Evolutionary conservation across 30 jellyfish, hydroid and myxozoan species (phyloP).

Genomic region (Turritopsis dohrnii): DNA sequence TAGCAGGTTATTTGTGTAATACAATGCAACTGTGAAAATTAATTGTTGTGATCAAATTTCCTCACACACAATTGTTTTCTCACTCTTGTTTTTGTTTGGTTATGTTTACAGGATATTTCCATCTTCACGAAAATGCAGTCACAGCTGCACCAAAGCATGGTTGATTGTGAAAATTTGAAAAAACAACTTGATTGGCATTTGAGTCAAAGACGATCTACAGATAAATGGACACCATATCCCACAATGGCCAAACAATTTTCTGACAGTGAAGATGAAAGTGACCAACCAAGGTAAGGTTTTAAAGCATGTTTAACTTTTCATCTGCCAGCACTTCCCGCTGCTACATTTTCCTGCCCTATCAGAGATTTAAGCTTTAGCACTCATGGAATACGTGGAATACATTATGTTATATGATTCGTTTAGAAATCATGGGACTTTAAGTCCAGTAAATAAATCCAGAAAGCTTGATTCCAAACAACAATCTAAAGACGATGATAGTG

Average conservation of each 20-base stretch:
- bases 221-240: conserved; percentile 45
- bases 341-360: no score
- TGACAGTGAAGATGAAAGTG: conserved; percentile 25
- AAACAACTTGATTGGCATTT: conserved; percentile 65
- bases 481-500: conserved; percentile 21
- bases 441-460: conserved; percentile 1
- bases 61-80: not conserved
- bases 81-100: not conserved
- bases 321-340: no score
- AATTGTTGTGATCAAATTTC: not conserved
- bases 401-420: no score
- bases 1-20: conserved; percentile 29
- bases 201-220: not conserved
- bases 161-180: conserved; percentile 76
- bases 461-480: not conserved
- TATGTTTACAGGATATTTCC: not conserved
- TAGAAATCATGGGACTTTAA: not conserved
- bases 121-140: conserved; percentile 27
- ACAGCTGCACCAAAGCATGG: conserved; percentile 76
- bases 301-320: no score
- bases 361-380: no score
- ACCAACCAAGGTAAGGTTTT: no score
- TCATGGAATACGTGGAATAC: no score
- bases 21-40: conserved; percentile 24
- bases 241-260: conserved; percentile 45